Evolutionary conservation across 2,888 invertebrate genomes (phyloP).

Genomic region (Microdon myrmicae): DNA sequence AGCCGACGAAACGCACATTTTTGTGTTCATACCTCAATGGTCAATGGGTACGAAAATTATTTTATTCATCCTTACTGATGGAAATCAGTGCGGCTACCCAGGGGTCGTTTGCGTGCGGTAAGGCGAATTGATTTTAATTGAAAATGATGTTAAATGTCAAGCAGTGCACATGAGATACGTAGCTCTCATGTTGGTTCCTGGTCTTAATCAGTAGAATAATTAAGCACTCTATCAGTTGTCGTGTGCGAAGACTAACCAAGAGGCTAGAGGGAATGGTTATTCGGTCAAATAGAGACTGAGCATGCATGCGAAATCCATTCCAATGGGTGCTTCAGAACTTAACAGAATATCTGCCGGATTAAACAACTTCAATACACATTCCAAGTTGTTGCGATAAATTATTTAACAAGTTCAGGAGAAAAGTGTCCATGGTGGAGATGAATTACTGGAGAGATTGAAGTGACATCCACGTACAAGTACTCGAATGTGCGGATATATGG

Average conservation of each 20-base stretch:
- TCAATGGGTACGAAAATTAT: no score
- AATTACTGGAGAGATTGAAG: no score
- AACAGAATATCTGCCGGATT: slow-evolving; percentile 2
- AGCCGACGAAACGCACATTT: no score
- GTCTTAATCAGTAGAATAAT: slow-evolving; percentile 39
- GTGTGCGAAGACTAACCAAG: slow-evolving; percentile 15
- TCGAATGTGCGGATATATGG: no score
- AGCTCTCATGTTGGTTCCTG: slow-evolving; percentile 1
- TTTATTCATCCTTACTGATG: slow-evolving; percentile 11
- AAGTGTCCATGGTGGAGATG: no score
- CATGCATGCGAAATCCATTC: slow-evolving; percentile 11
- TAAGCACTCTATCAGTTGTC: slow-evolving; percentile 16
- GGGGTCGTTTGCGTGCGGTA: no score
- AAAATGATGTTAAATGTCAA: slow-evolving; percentile 47
- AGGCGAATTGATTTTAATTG: slow-evolving; percentile 45
- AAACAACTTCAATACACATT: not conserved
- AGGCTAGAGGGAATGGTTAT: not conserved
- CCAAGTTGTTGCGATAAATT: no score
- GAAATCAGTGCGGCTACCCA: slow-evolving; percentile 15
- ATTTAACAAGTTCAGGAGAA: no score
- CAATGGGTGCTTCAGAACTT: slow-evolving; percentile 18
- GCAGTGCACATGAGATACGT: slow-evolving; percentile 13
- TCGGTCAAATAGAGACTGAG: not conserved
- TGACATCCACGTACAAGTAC: no score
- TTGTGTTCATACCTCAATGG: no score